A percentile compares a stretch with the other conserved stretches of the same genome.
Evolutionary conservation across 2,888 invertebrate species (phyloP).

Genomic region (Aquatica leii): DNA sequence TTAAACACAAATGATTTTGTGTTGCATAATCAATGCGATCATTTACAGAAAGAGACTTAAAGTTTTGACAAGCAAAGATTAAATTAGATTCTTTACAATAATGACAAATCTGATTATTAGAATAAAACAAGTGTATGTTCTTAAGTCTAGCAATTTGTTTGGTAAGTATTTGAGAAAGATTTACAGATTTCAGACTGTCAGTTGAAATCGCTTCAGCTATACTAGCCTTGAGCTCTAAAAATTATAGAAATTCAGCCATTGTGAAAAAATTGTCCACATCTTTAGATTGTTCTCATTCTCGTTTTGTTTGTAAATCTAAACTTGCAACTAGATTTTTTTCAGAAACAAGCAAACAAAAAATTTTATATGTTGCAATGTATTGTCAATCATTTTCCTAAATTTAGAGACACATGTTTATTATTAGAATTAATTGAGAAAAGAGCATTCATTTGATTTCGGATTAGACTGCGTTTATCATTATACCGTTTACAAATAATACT

Average conservation of each 20-base stretch:
- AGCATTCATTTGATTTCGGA: too few species aligned
- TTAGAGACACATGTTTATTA: background rate
- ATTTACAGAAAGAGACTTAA: constrained; percentile 9
- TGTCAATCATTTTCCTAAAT: too few species aligned
- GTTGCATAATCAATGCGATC: constrained; percentile 19
- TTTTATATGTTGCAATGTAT: too few species aligned
- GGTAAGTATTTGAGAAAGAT: too few species aligned
- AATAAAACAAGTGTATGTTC: background rate
- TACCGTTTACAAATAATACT: too few species aligned
- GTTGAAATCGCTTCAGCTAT: background rate
- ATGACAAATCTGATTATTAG: background rate
- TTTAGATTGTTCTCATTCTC: constrained; percentile 13
- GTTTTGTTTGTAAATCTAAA: constrained; percentile 1
- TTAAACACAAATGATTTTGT: constrained; percentile 25
- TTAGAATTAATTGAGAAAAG: constrained; percentile 24
- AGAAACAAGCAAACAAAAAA: constrained; percentile 3
- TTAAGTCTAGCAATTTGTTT: background rate
- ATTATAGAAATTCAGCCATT: background rate
- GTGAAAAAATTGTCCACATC: background rate
- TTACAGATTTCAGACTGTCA: background rate
- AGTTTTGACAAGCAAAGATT: constrained; percentile 20
- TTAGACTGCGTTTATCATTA: too few species aligned
- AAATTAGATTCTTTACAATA: too few species aligned
- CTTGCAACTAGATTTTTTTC: background rate
- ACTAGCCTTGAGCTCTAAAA: constrained; percentile 10